Conservation (phyloP, 2,888 invertebrate genomes). For the Synanthedon andrenaeformis region DNA sequence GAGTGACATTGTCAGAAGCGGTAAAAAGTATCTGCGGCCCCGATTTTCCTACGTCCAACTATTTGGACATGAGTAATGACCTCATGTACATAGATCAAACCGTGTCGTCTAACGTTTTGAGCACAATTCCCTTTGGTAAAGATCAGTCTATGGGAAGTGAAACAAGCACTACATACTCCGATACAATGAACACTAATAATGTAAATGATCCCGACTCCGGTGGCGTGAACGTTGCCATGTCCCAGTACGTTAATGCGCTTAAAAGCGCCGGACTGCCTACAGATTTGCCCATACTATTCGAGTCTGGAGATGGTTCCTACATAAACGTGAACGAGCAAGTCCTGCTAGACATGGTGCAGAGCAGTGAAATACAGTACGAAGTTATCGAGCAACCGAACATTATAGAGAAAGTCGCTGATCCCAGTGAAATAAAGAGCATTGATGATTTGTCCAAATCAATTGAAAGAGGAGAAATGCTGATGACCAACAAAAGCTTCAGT, state of each 20-base stretch:
- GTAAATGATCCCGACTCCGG: slow-evolving; percentile 25
- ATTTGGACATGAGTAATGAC: slow-evolving; percentile 51
- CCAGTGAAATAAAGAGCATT: slow-evolving; percentile 63
- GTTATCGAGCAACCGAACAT: slow-evolving; percentile 65
- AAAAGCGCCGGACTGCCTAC: slow-evolving; percentile 60
- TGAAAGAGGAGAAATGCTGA: slow-evolving; percentile 54
- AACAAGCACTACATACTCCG: slow-evolving; percentile 38
- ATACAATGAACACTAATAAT: slow-evolving; percentile 27
- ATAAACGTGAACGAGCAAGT: slow-evolving; percentile 75
- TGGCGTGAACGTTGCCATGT: slow-evolving; percentile 52
- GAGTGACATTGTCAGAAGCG: slow-evolving; percentile 54
- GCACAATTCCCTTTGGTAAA: slow-evolving; percentile 39
- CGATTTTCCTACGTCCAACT: slow-evolving; percentile 35
- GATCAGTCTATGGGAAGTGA: slow-evolving; percentile 35
- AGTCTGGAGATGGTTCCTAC: slow-evolving; percentile 74
- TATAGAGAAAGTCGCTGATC: slow-evolving; percentile 61
- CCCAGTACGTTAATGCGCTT: slow-evolving; percentile 60
- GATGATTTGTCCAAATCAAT: slow-evolving; percentile 63
- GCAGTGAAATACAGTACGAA: slow-evolving; percentile 64
- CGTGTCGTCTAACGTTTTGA: slow-evolving; percentile 38
- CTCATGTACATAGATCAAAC: slow-evolving; percentile 57
- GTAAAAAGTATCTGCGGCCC: slow-evolving; percentile 59
- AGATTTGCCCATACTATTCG: slow-evolving; percentile 71
- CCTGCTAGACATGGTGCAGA: slow-evolving; percentile 66
- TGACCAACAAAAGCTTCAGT: slow-evolving; percentile 37